These are phyloP conservation scores for Phaetusa simplex DNA, from an alignment of 2,113 vertebrate species.

Conservation along the genomic window DNA sequence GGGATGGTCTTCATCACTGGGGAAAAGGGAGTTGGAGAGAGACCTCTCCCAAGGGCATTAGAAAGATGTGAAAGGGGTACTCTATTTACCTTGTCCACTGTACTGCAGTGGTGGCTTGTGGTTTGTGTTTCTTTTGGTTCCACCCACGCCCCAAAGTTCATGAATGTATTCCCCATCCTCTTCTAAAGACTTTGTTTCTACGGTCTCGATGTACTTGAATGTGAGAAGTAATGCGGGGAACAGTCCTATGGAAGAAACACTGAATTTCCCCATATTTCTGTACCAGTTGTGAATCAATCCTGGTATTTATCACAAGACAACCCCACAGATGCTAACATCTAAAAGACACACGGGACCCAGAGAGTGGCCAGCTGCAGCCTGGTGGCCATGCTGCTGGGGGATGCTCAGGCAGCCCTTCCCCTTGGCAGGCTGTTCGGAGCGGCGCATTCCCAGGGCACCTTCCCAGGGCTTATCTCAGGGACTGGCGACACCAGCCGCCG, in stretches of 20 bases:
- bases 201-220: neutral
- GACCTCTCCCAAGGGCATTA: neutral
- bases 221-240: neutral
- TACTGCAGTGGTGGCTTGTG: neutral
- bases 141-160: neutral
- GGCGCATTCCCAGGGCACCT: rapidly evolving
- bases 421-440: neutral
- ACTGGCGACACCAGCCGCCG: neutral
- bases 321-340: rapidly evolving
- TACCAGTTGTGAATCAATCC: neutral
- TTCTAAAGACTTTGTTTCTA: neutral
- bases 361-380: neutral
- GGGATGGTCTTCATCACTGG: neutral
- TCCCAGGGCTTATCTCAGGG: neutral
- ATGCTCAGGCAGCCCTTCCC: neutral
- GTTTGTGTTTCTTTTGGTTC: neutral
- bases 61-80: neutral
- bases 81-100: neutral
- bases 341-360: neutral
- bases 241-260: neutral
- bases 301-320: neutral
- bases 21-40: neutral
- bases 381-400: neutral
- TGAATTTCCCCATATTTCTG: neutral
- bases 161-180: neutral